Evolutionary conservation across 2,888 invertebrate genomes (phyloP).

Genomic region (Eilema caniola): DNA sequence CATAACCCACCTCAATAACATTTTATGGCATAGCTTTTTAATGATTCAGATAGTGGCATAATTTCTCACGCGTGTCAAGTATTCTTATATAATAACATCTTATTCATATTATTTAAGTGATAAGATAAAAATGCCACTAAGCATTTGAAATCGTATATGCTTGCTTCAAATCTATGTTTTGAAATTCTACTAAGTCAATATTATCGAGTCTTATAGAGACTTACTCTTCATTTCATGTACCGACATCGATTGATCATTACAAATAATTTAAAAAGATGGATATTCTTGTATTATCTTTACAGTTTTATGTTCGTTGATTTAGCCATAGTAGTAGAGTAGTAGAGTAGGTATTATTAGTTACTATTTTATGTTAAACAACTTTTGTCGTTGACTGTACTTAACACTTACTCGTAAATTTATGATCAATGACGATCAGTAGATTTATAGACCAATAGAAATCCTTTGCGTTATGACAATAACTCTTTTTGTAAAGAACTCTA

Average conservation of each 20-base stretch:
- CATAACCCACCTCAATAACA: not conserved
- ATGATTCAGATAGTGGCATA: not conserved
- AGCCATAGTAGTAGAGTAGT: no score
- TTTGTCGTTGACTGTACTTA: no score
- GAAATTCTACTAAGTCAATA: no score
- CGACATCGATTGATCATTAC: no score
- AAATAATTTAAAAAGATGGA: no score
- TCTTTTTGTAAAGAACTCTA: not conserved
- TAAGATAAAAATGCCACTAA: not conserved
- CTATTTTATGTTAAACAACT: no score
- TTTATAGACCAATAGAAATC: not conserved
- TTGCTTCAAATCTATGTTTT: not conserved
- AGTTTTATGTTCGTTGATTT: no score
- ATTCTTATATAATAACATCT: not conserved
- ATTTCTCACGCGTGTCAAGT: constrained; percentile 6
- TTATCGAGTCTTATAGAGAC: no score
- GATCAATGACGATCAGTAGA: not conserved
- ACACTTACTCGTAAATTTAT: no score
- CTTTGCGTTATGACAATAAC: not conserved
- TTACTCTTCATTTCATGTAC: no score
- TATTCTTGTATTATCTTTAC: no score
- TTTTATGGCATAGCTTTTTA: not conserved
- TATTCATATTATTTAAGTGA: not conserved
- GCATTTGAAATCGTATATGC: not conserved
- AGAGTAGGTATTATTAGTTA: no score